Conservation (phyloP, 2,797 vertebrate species). For the Leuciscus waleckii region DNA sequence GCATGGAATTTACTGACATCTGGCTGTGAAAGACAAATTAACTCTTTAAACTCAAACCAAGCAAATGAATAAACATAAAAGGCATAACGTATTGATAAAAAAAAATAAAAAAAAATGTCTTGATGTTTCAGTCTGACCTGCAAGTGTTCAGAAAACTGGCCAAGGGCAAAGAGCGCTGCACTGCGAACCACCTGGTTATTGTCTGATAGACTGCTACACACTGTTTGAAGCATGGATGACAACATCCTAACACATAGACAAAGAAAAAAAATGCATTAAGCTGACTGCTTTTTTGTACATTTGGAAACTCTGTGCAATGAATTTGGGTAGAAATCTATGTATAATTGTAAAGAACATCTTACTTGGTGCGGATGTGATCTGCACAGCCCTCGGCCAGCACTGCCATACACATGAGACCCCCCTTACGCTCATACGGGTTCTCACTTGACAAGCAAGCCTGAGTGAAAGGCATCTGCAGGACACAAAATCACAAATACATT, state of each 20-base stretch:
- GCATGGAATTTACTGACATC: constrained; percentile 86
- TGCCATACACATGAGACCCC: constrained; percentile 87
- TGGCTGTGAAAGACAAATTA: constrained; percentile 74
- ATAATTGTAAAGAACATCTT: constrained; percentile 16
- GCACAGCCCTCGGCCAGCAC: constrained; percentile 92
- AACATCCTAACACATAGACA: constrained; percentile 78
- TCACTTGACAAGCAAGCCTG: constrained; percentile 82
- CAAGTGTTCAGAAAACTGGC: constrained; percentile 91
- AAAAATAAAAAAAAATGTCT: neutral
- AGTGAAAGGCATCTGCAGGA: constrained; percentile 81
- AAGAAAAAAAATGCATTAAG: constrained; percentile 22
- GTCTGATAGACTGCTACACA: constrained; percentile 85
- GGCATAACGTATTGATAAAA: neutral
- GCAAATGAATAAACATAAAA: neutral
- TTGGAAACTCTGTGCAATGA: neutral
- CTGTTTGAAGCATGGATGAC: constrained; percentile 82
- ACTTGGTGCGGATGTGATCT: constrained; percentile 91
- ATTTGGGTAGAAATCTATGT: neutral
- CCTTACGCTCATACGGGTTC: constrained; percentile 86
- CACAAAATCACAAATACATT: constrained; percentile 4
- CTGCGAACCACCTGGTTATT: constrained; percentile 85
- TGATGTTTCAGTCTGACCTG: constrained; percentile 77
- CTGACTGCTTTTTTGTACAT: neutral
- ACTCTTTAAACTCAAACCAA: neutral
- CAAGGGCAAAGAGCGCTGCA: constrained; percentile 87